Conservation (phyloP, 2,113 vertebrate genomes). For the Illadopsis cleaveri region DNA sequence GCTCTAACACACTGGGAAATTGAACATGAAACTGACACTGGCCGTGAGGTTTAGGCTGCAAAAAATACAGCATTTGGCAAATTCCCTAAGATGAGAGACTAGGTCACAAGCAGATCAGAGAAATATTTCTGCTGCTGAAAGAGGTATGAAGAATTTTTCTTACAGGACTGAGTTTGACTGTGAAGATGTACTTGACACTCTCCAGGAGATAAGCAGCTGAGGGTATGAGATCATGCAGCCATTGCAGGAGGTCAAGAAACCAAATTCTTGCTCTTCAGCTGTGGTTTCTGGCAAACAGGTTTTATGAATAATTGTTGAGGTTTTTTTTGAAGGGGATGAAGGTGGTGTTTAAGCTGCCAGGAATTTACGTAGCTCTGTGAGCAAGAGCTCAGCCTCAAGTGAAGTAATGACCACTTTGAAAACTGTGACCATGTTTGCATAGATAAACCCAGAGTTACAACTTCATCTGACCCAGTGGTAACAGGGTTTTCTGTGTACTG, state of each 20-base stretch:
- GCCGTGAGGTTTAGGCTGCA: neutral
- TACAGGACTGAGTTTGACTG: neutral
- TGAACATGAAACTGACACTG: neutral
- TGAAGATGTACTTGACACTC: neutral
- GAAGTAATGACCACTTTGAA: neutral
- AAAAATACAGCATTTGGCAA: neutral
- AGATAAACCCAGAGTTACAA: neutral
- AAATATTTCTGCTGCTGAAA: neutral
- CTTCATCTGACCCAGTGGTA: neutral
- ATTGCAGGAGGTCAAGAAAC: neutral
- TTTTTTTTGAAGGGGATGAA: neutral
- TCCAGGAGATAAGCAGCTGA: neutral
- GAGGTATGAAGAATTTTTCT: neutral
- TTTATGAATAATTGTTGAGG: neutral
- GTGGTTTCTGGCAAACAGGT: neutral
- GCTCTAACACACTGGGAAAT: neutral
- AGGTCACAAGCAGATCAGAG: neutral
- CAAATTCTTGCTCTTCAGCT: neutral
- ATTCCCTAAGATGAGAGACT: neutral
- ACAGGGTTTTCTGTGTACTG: neutral
- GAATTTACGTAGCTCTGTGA: neutral
- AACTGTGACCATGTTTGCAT: neutral
- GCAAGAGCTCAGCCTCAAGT: neutral
- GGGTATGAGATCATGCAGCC: neutral
- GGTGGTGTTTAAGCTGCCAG: neutral